phyloP scores from a whole-genome alignment of 2,113 vertebrate species.

The Corythaixoides concolor region DNA sequence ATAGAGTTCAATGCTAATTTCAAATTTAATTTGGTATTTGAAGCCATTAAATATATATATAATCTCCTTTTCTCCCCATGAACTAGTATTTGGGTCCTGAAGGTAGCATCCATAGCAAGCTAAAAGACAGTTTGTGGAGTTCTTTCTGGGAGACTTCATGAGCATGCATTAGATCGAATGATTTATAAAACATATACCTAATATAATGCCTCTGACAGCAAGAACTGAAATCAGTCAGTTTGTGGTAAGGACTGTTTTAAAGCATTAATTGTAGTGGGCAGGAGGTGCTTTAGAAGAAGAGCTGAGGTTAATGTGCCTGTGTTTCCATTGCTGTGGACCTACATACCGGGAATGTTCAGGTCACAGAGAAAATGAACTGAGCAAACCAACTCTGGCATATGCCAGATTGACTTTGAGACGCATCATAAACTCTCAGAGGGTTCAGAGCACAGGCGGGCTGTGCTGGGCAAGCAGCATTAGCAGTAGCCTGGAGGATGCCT shows the following conservation, averaged over 20 bases:
- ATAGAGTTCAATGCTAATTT: constrained; percentile 24
- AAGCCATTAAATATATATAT: constrained; percentile 7
- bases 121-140: neutral
- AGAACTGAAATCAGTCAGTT: neutral
- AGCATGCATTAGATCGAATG: neutral
- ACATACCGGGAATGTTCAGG: neutral
- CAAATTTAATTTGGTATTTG: neutral
- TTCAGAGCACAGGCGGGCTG: neutral
- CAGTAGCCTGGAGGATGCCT: neutral
- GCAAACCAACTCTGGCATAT: neutral
- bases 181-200: constrained; percentile 37
- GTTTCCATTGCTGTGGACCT: neutral
- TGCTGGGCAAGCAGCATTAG: neutral
- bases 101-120: neutral
- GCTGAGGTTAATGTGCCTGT: neutral
- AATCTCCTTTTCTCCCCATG: neutral
- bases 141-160: neutral
- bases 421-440: neutral
- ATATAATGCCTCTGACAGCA: neutral
- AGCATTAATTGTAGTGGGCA: neutral
- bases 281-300: neutral
- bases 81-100: neutral
- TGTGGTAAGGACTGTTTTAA: neutral
- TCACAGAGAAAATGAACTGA: neutral
- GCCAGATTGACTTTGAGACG: neutral